Percentiles rank a stretch among this genome's conserved stretches.
phyloP scores from a whole-genome alignment of 2,113 vertebrate species.

The Gopherus evgoodei region DNA sequence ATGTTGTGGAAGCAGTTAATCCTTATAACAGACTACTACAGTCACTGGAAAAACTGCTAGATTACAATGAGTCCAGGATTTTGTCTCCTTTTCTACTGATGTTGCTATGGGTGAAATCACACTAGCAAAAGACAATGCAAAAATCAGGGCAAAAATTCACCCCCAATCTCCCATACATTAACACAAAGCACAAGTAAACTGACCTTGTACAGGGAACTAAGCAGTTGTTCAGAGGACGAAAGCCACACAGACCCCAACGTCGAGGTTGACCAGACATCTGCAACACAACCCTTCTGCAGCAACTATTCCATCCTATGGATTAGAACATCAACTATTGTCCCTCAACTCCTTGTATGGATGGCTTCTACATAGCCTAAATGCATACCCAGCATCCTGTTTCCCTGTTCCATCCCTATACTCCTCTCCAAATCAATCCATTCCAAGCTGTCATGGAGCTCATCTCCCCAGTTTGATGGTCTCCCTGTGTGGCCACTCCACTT shows the following conservation, averaged over 20 bases:
- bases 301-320: not conserved
- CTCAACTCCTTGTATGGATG: not conserved
- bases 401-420: accelerated
- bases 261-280: not conserved
- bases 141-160: not conserved
- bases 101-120: not conserved
- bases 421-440: not conserved
- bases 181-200: not conserved
- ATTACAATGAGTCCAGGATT: not conserved
- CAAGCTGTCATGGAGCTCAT: not conserved
- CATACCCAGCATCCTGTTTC: not conserved
- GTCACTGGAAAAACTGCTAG: not conserved
- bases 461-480: not conserved
- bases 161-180: not conserved
- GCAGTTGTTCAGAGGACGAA: not conserved
- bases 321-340: not conserved
- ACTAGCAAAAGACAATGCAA: not conserved
- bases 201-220: not conserved
- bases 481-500: not conserved
- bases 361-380: not conserved
- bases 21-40: not conserved
- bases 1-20: not conserved
- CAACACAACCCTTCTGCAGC: not conserved
- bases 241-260: not conserved
- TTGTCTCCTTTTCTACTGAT: not conserved